Evolutionary conservation across 30 jellyfish, hydroid and myxozoan genomes (phyloP).

Genomic region (Clytia hemisphaerica): DNA sequence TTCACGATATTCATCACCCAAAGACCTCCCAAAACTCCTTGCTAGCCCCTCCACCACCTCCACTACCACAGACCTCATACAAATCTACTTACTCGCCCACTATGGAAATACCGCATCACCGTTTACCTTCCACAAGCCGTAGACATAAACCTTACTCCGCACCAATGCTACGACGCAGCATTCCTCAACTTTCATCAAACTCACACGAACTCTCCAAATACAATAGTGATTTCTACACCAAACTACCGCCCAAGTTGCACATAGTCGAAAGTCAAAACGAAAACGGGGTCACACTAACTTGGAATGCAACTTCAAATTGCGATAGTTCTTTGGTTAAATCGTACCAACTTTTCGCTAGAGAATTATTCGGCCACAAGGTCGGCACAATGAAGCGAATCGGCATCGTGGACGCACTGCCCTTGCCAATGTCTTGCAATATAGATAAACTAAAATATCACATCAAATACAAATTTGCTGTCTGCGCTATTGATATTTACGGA

Average conservation of each 20-base stretch:
- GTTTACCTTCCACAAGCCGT: neutral
- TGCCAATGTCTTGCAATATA: constrained; percentile 42
- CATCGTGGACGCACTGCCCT: constrained; percentile 33
- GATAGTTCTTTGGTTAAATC: constrained; percentile 40
- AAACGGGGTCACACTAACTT: constrained; percentile 36
- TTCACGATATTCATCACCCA: no score
- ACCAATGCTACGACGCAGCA: neutral
- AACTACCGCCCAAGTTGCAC: constrained; percentile 37
- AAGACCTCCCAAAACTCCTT: no score
- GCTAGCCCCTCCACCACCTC: no score
- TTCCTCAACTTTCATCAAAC: neutral
- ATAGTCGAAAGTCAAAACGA: constrained; percentile 41
- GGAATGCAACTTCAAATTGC: constrained; percentile 41
- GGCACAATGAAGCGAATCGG: constrained; percentile 45
- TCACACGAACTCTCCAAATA: constrained; percentile 5
- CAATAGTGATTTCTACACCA: constrained; percentile 32
- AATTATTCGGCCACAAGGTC: constrained; percentile 32
- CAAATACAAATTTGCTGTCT: constrained; percentile 33
- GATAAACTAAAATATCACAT: constrained; percentile 22
- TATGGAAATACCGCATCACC: no score
- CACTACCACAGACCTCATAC: no score
- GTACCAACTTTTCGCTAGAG: constrained; percentile 37
- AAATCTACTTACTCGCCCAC: no score
- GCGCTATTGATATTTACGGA: constrained; percentile 42
- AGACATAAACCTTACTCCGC: neutral